A percentile compares a stretch with the other conserved stretches of the same genome.
These are phyloP conservation scores for Himalopsyche kuldschensis DNA, from an alignment of 2,888 invertebrate species.

Conservation along the genomic window DNA sequence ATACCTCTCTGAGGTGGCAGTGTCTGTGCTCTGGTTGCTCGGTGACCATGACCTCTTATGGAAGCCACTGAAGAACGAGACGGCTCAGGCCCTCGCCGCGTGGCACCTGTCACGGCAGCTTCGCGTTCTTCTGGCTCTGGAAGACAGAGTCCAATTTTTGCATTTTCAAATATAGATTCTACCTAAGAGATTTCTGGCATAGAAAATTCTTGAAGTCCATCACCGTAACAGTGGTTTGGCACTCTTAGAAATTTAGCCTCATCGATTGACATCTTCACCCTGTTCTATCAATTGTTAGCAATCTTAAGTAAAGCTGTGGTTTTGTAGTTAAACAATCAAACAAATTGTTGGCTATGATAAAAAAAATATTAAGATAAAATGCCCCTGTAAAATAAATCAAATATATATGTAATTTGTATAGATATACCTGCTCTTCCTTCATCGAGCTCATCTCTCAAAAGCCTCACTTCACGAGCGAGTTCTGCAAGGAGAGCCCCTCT, in stretches of 20 bases:
- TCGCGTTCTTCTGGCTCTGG: conserved; percentile 30
- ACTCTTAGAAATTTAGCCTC: too few species aligned
- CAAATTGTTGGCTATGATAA: too few species aligned
- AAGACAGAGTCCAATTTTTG: neutral
- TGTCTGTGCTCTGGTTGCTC: conserved; percentile 34
- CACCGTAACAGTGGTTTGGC: too few species aligned
- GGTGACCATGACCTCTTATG: conserved; percentile 48
- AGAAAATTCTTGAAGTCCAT: too few species aligned
- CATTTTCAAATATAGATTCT: neutral
- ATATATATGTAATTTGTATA: neutral
- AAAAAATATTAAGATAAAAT: too few species aligned
- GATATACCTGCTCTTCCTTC: conserved; percentile 31
- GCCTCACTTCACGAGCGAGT: conserved; percentile 81
- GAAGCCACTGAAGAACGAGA: conserved; percentile 55
- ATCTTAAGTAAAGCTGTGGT: too few species aligned
- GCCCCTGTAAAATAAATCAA: too few species aligned
- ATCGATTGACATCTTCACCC: too few species aligned
- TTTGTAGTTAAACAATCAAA: too few species aligned
- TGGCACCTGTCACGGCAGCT: conserved; percentile 39
- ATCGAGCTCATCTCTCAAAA: conserved; percentile 84
- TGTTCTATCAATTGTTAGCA: too few species aligned
- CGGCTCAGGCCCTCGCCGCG: conserved; percentile 53
- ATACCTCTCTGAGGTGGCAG: conserved; percentile 52
- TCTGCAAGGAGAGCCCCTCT: conserved; percentile 84
- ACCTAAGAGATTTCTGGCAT: neutral